Base-by-base conservation (phyloP, 2,113 vertebrate species). In the Ictidomys tridecemlineatus region DNA sequence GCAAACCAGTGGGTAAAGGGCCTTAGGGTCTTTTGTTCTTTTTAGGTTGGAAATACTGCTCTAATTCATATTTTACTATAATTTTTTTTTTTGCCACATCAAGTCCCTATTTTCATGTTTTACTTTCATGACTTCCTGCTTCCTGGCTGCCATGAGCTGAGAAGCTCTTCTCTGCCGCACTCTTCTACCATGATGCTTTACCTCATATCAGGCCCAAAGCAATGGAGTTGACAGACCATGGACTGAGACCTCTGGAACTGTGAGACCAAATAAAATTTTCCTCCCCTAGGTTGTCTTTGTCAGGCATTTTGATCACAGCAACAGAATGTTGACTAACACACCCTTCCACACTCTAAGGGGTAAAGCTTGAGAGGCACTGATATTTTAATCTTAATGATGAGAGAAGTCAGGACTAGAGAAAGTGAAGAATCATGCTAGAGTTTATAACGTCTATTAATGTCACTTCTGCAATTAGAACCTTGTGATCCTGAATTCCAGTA, bases 341-440 rank as follows among this genome's bases (percentile, higher is more conserved):
- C 2, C 51, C n/a, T 56, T 28, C 45, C 32, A 85, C 18, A 77
- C 2, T 18, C 17, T 39, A 90, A 6, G 18, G 1, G 3, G 11
- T 18, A 95, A 97, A 87, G 20, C 45, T 72, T 69, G 42, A 95
- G 20, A 80, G 34, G 22, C 30, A 91, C 3, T 89, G n/a, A 61
- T 74, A 45, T 56, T 97, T 93, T 48, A 51, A 56, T 73, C 5
- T 67, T 93, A 69, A 85, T 63, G 37, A 70, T 78, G 17, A 95
- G 69, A 28, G 48, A 93, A 67, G 8, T 93, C 30, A 73, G 73
- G 82, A 84, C 48, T 24, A 91, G 30, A 88, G 39, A 80, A 85
- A 85, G 4, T 17, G 18, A 73, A 89, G 18, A n/a, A 30, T 51
- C 2, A 65, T 26, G 16, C n/a, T 86, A 20, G 24, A 87, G 1